phyloP scores from a whole-genome alignment of 2,113 vertebrate species.

The Podarcis cretensis region DNA sequence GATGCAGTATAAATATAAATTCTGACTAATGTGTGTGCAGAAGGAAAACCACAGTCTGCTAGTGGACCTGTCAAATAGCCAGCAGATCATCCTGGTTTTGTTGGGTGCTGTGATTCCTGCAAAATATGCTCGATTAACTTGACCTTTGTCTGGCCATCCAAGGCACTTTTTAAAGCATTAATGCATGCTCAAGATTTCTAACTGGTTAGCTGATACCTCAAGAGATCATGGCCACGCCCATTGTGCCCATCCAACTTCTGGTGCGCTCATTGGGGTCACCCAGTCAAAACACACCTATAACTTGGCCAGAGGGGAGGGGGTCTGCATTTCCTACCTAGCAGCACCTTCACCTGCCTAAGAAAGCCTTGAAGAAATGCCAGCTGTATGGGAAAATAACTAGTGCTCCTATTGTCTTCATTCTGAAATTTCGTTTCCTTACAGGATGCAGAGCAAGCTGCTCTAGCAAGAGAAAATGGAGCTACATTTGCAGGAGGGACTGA shows the following conservation, averaged over 20 bases:
- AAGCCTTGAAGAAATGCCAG: background rate
- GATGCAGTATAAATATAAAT: too few species aligned
- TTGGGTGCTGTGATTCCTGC: background rate
- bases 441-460: conserved; percentile 80
- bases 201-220: too few species aligned
- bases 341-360: background rate
- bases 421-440: conserved; percentile 61
- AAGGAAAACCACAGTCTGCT: background rate
- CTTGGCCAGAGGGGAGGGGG: background rate
- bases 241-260: background rate
- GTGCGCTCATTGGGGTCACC: background rate
- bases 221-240: too few species aligned
- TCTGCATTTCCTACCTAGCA: background rate
- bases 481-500: conserved; percentile 83
- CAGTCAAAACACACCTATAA: background rate
- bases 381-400: background rate
- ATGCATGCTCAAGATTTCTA: too few species aligned
- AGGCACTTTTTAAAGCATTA: too few species aligned
- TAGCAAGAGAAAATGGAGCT: conserved; percentile 84
- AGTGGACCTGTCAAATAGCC: background rate
- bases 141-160: background rate
- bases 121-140: background rate
- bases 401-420: background rate
- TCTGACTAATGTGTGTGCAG: background rate
- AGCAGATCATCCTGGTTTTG: background rate